Evolutionary conservation across 2,113 vertebrate genomes (phyloP).

Genomic region (Pluvianellus socialis): DNA sequence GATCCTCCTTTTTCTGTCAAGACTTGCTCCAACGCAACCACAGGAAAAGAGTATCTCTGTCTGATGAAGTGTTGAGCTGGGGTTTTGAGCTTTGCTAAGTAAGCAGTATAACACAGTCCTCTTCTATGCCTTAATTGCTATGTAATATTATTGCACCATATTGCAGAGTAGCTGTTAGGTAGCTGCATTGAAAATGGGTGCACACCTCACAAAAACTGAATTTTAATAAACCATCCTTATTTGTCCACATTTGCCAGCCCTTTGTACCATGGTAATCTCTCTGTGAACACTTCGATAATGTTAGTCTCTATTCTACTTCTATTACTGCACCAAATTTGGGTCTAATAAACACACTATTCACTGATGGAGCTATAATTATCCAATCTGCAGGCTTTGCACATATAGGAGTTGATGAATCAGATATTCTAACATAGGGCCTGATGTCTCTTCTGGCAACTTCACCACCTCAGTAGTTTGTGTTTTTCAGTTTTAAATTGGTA

Average conservation of each 20-base stretch:
- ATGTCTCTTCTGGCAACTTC: constrained; percentile 63
- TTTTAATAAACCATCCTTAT: constrained; percentile 20
- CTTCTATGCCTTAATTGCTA: not conserved
- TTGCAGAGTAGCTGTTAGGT: not conserved
- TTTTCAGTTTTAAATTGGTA: constrained; percentile 66
- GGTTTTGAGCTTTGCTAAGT: not conserved
- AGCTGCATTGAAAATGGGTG: not conserved
- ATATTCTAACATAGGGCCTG: constrained; percentile 33
- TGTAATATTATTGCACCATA: not conserved
- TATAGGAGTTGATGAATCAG: constrained; percentile 41
- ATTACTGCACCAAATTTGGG: constrained; percentile 18
- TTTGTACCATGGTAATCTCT: not conserved
- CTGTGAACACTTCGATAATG: not conserved
- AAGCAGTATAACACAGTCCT: not conserved
- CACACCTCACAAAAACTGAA: not conserved
- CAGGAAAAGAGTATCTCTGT: not conserved
- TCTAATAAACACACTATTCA: constrained; percentile 50
- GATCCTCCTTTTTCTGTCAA: not conserved
- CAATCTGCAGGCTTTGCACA: constrained; percentile 61
- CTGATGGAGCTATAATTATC: constrained; percentile 56
- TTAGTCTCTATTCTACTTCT: constrained; percentile 10
- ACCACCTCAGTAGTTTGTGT: constrained; percentile 51
- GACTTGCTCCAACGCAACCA: not conserved
- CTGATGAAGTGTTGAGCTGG: not conserved
- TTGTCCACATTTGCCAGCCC: not conserved